phyloP scores from a whole-genome alignment of 1,140 invertebrate species.

The Bombus impatiens region DNA sequence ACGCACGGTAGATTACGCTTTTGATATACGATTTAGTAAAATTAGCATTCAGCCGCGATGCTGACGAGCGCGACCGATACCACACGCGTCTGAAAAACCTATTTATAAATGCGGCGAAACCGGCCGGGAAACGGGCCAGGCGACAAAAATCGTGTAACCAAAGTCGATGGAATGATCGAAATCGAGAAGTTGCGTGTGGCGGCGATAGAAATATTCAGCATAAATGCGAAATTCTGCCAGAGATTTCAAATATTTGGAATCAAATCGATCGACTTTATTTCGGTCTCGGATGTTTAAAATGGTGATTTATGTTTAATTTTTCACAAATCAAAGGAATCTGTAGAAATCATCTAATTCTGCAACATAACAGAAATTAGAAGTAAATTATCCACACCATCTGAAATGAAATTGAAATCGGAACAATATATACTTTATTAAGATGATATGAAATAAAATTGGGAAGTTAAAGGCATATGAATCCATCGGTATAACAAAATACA shows the following conservation, averaged over 20 bases:
- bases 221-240: background rate
- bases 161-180: background rate
- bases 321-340: too few species aligned
- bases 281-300: too few species aligned
- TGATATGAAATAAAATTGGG: too few species aligned
- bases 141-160: background rate
- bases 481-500: too few species aligned
- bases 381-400: too few species aligned
- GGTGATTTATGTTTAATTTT: too few species aligned
- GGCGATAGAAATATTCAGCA: background rate
- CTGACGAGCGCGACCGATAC: background rate
- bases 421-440: too few species aligned
- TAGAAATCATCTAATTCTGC: too few species aligned
- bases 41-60: conserved; percentile 14
- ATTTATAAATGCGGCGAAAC: background rate
- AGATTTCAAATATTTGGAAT: background rate
- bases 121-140: background rate
- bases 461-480: too few species aligned
- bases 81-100: background rate
- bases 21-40: conserved; percentile 40
- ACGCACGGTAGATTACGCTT: conserved; percentile 43
- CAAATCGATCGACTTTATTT: too few species aligned
- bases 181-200: background rate
- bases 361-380: too few species aligned
- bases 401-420: too few species aligned